These are phyloP conservation scores for Ceriagrion tenellum DNA, from an alignment of 2,888 invertebrate species.

Conservation along the genomic window DNA sequence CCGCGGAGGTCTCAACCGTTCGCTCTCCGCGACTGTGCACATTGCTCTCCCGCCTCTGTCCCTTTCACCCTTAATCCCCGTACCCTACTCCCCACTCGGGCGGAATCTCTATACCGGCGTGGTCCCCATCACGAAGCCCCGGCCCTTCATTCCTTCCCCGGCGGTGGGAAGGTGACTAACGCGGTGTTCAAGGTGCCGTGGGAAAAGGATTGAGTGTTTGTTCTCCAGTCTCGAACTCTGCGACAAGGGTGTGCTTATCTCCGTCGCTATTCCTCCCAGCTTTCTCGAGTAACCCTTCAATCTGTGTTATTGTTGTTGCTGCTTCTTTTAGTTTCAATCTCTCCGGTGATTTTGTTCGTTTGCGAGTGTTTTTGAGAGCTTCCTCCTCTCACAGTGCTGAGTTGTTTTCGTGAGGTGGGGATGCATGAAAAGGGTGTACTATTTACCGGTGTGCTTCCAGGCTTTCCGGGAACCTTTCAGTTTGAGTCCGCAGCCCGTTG, in stretches of 20 bases:
- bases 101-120: background rate
- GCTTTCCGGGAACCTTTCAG: too few relatives aligned
- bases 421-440: too few relatives aligned
- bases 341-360: too few relatives aligned
- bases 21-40: background rate
- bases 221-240: background rate
- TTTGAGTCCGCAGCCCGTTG: too few relatives aligned
- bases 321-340: too few relatives aligned
- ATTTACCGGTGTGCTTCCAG: too few relatives aligned
- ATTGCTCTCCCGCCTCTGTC: background rate
- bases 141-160: background rate
- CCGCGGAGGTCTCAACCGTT: background rate
- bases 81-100: background rate
- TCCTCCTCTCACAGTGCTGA: too few relatives aligned
- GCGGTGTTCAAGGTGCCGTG: background rate
- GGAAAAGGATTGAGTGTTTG: too few relatives aligned
- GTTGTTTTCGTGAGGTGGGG: too few relatives aligned
- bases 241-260: background rate
- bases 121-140: background rate
- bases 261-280: background rate
- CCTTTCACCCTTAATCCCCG: background rate
- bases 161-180: background rate
- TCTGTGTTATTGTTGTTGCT: background rate
- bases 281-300: background rate
- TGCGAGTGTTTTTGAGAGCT: too few relatives aligned